Percentiles rank a stretch among this genome's conserved stretches.
These are phyloP conservation scores for Rhincodon typus DNA, from an alignment of 2,797 vertebrate species.

Conservation along the genomic window DNA sequence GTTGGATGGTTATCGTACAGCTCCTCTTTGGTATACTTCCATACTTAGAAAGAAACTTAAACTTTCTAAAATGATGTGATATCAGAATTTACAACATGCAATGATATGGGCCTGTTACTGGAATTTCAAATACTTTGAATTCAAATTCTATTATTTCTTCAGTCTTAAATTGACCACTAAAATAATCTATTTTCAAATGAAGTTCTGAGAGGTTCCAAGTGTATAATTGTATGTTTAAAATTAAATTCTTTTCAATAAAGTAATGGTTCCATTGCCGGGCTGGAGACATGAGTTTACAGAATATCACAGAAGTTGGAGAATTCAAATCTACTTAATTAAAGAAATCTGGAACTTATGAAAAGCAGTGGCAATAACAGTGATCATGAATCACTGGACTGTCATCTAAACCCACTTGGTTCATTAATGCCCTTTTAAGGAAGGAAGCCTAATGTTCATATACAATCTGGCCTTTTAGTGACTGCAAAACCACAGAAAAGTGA, in stretches of 20 bases:
- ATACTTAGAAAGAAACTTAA: not conserved
- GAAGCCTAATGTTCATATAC: no score
- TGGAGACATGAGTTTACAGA: not conserved
- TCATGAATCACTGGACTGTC: no score
- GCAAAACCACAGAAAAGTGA: no score
- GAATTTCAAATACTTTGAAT: not conserved
- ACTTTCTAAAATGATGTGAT: not conserved
- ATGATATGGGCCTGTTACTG: not conserved
- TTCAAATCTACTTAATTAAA: not conserved
- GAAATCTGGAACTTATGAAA: not conserved
- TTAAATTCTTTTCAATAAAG: not conserved
- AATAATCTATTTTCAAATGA: not conserved
- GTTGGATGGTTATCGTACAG: not conserved
- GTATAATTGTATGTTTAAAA: not conserved
- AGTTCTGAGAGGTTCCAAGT: not conserved
- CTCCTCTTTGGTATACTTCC: not conserved
- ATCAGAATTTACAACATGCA: not conserved
- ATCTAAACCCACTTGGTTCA: no score
- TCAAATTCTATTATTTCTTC: not conserved
- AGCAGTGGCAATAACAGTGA: no score
- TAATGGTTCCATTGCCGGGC: not conserved
- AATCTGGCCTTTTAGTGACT: no score
- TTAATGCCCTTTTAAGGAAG: no score
- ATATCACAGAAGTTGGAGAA: not conserved
- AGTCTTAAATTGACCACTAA: not conserved